These are phyloP conservation scores for Campopleginae sp. DNA, from an alignment of 2,888 invertebrate species.

Conservation along the genomic window DNA sequence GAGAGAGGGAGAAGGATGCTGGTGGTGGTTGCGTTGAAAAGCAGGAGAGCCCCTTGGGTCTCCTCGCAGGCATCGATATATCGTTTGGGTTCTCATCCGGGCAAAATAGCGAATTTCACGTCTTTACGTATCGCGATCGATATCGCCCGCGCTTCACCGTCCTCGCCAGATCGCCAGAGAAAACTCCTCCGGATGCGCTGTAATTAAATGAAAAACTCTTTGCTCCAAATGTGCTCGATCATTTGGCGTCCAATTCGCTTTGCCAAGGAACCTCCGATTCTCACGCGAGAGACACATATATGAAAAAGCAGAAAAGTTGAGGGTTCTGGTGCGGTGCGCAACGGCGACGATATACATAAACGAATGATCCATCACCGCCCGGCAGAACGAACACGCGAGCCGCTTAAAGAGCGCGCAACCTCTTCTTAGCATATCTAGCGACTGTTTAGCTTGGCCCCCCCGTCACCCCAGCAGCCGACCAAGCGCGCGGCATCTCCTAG, in stretches of 20 bases:
- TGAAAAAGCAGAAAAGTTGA: constrained; percentile 19
- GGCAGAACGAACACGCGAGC: constrained; percentile 61
- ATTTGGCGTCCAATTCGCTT: neutral
- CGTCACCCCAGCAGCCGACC: constrained; percentile 68
- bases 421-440: constrained; percentile 74
- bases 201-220: neutral
- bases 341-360: constrained; percentile 49
- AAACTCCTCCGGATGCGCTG: too few species aligned
- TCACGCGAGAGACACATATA: too few species aligned
- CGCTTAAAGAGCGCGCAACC: constrained; percentile 77
- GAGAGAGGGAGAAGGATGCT: constrained; percentile 60
- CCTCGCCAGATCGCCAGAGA: too few species aligned
- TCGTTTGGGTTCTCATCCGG: constrained; percentile 62
- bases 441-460: constrained; percentile 74
- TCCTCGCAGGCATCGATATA: constrained; percentile 66
- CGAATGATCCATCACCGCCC: constrained; percentile 83
- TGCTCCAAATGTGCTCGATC: too few species aligned
- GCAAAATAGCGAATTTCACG: constrained; percentile 53
- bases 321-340: neutral
- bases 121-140: constrained; percentile 38
- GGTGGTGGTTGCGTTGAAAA: neutral
- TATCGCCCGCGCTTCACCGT: constrained; percentile 7
- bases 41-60: constrained; percentile 48
- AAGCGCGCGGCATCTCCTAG: constrained; percentile 65
- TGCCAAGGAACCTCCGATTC: neutral